Conservation (phyloP, 2,113 vertebrate genomes). For the Alaudala cheleensis region DNA sequence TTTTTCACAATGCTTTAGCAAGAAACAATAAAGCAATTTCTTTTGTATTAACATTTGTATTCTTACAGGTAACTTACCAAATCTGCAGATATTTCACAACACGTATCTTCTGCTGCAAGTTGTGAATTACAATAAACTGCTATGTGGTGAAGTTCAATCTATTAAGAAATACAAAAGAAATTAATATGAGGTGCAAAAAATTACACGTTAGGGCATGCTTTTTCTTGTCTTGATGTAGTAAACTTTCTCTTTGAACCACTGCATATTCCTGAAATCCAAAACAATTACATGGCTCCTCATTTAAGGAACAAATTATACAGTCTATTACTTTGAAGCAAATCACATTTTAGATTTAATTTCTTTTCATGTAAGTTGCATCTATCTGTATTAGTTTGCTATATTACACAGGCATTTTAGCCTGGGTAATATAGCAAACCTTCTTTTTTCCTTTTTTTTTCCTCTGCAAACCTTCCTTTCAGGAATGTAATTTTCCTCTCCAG, state of each 20-base stretch:
- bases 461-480: background rate
- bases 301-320: background rate
- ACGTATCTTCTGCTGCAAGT: conserved; percentile 81
- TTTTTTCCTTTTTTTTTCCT: background rate
- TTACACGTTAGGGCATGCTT: background rate
- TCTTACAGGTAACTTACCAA: conserved; percentile 77
- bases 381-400: background rate
- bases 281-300: background rate
- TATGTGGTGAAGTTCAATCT: conserved; percentile 92
- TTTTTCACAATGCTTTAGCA: background rate
- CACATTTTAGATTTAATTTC: background rate
- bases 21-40: background rate
- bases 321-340: background rate
- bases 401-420: background rate
- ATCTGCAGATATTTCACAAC: conserved; percentile 83
- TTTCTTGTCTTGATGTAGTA: background rate
- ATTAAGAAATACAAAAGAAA: conserved; percentile 48
- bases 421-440: too few species aligned
- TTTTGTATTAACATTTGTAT: background rate
- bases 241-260: background rate
- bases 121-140: conserved; percentile 88
- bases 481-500: background rate
- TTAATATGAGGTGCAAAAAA: background rate
- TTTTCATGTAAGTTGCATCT: background rate
- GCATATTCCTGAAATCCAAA: background rate